Base-by-base conservation (phyloP, 2,113 vertebrate species). In the Nesogale talazaci region DNA sequence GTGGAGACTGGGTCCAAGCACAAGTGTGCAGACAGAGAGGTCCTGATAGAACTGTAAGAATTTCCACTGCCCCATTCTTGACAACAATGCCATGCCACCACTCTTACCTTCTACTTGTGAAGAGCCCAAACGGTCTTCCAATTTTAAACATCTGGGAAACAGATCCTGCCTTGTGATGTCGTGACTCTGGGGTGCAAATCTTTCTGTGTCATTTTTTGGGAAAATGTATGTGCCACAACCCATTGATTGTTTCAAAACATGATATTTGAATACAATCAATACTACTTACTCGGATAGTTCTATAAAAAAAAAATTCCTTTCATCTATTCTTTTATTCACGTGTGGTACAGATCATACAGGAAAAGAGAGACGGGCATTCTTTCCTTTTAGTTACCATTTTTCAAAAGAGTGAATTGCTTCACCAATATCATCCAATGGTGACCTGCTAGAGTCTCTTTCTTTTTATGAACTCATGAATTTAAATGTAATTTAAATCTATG, bases 181-280 rank as follows among this genome's bases (percentile, higher is more conserved):
- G 4, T 11, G 16, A 42, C 11, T 25, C 42, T 84, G 19, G 16
- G 14, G 81, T 31, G 6, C n/a, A 81, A 78, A 65, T 80, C 76
- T 27, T 74, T 7, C 76, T 79, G 46, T 36, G 19, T 4, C 17
- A 36, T 56, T 57, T 84, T 94, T 52, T 20, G 42, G 42, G 9
- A 19, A 29, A 61, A 85, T 17, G 16, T 75, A 78, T 69, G 31
- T 34, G 3, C 9, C 1, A 22, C 2, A 15, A 19, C 10, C n/a
- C n/a, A n/a, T n/a, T n/a, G n/a, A n/a, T n/a, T n/a, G 57, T 88
- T 92, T 90, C 38, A 57, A 78, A 86, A 65, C 4, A 10, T 90
- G 38, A 7, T 75, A 59, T 56, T 81, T 84, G 63, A 65, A 85
- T 82, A 83, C 10, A 10, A 10, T 46, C 42, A 46, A 29, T 75